A percentile compares a stretch with the other conserved stretches of the same genome.
phyloP scores from a whole-genome alignment of 1,140 invertebrate species.

The Linepithema humile region DNA sequence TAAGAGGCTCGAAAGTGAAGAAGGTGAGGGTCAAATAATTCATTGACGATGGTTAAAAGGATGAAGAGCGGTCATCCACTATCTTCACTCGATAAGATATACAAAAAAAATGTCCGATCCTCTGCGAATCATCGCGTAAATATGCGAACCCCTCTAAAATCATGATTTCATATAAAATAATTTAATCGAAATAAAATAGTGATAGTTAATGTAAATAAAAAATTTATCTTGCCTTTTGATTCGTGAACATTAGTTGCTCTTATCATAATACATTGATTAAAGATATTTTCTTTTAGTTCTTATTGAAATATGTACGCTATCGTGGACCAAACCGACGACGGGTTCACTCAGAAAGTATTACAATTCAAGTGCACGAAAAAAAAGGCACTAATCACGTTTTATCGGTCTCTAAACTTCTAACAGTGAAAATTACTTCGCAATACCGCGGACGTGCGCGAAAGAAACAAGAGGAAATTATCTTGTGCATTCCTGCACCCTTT shows the following conservation, averaged over 20 bases:
- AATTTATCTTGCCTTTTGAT: no score
- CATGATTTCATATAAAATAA: not conserved
- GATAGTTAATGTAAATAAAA: no score
- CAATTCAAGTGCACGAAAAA: not conserved
- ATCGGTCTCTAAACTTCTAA: not conserved
- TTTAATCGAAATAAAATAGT: no score
- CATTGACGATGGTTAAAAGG: not conserved
- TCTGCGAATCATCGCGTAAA: not conserved
- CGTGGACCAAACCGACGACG: no score
- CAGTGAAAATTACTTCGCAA: not conserved
- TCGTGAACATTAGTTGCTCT: no score
- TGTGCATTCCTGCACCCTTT: not conserved
- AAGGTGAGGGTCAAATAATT: not conserved
- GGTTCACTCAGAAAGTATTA: not conserved
- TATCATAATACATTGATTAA: no score
- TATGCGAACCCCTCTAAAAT: not conserved
- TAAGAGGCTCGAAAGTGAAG: not conserved
- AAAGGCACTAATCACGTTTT: not conserved
- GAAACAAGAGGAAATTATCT: slow-evolving; percentile 22
- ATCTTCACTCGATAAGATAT: slow-evolving; percentile 18
- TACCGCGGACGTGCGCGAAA: not conserved
- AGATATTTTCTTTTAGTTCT: no score
- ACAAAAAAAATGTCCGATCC: not conserved
- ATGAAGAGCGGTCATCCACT: not conserved
- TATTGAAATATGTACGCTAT: no score